Conservation (phyloP, 92 coral and sea anemone species). For the Palythoa heliodiscus region DNA sequence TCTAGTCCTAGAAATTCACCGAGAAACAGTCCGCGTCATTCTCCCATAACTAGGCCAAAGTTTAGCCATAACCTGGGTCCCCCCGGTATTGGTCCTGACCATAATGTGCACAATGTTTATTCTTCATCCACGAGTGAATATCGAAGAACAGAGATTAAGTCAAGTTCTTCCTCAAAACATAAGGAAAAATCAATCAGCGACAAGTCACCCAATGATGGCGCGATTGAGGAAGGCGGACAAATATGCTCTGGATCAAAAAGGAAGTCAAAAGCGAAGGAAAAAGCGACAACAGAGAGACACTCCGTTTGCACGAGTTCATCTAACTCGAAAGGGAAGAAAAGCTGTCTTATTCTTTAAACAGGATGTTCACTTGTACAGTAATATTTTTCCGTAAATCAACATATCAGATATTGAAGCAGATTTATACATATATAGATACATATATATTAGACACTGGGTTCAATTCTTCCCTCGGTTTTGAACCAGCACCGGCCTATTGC, state of each 20-base stretch:
- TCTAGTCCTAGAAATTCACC: constrained; percentile 28
- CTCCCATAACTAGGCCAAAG: constrained; percentile 23
- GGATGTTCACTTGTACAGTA: neutral
- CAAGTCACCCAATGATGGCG: neutral
- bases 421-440: neutral
- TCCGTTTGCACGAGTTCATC: neutral
- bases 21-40: constrained; percentile 29
- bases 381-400: neutral
- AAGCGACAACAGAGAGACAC: neutral
- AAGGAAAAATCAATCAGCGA: neutral
- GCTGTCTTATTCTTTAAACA: constrained; percentile 13
- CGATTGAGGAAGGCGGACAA: neutral
- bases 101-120: neutral
- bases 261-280: neutral
- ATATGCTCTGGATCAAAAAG: neutral
- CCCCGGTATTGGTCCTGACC: neutral
- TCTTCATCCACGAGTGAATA: constrained; percentile 8
- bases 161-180: constrained; percentile 4
- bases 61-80: constrained; percentile 12
- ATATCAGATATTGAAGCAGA: neutral
- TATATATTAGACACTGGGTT: neutral
- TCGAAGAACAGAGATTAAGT: neutral
- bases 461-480: neutral
- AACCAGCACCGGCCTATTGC: neutral
- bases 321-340: constrained; percentile 13